These are phyloP conservation scores for Poicephalus meyeri DNA, from an alignment of 2,113 vertebrate genomes.

Conservation along the genomic window DNA sequence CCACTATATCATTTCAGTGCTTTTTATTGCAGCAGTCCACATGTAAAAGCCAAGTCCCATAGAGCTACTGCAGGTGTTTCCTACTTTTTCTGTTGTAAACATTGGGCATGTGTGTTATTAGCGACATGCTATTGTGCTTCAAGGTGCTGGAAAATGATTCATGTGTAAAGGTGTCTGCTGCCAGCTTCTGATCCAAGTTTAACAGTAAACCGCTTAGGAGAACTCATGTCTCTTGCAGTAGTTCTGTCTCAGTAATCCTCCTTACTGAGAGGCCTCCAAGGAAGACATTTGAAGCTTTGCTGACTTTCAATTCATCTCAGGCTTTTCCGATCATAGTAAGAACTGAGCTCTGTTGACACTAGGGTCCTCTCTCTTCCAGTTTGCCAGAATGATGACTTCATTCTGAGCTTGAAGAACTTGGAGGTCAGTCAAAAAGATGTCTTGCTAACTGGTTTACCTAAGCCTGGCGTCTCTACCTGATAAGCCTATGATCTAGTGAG, in stretches of 20 bases:
- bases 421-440: background rate
- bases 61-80: conserved; percentile 12
- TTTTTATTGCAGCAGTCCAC: background rate
- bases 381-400: conserved; percentile 15
- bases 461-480: background rate
- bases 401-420: background rate
- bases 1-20: background rate
- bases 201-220: background rate
- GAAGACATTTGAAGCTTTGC: background rate
- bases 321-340: background rate
- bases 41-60: background rate
- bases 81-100: background rate
- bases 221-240: background rate
- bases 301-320: background rate
- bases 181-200: background rate
- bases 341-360: background rate
- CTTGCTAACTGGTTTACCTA: background rate
- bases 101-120: background rate
- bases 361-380: background rate
- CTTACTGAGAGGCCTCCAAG: background rate
- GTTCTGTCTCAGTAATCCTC: background rate
- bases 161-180: background rate
- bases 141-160: background rate
- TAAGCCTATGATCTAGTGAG: background rate
- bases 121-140: background rate